Evolutionary conservation across 1,140 invertebrate species (phyloP), one percentile per base, ranked within the genome.

Genomic region (Parapsyche elsis): DNA sequence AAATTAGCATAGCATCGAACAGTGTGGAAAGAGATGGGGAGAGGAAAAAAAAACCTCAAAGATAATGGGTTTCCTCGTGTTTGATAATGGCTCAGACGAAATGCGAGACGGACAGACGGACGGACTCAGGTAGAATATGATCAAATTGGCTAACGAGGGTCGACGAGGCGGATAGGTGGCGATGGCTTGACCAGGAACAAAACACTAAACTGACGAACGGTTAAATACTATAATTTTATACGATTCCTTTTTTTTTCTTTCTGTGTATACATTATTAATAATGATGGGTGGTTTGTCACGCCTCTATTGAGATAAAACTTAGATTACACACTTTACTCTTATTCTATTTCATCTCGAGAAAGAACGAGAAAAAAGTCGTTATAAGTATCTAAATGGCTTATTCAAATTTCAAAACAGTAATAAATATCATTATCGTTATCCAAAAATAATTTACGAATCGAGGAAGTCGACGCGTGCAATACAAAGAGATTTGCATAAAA

Each of bases 201-300:
- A 77, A 64, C 57, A 30, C 57, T 77, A 77, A 77, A 77, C 57
- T 77, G 75, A 77, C 75, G 75, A 77, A 64, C 21, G 26, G 75
- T 64, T 77, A 77, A 77, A 77, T 64, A 77, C 75, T 77, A 77
- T 77, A 77, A 77, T 77, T 77, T 77, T 64, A 19, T 64, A 77
- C 57, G 49, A 77, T 77, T 77, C 19, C 75, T 57, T 57, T 30
- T 73, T 73, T 73, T 73, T 73, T 71, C 16, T n/a, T n/a, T n/a
- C 12, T 46, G 7, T 5, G 16, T 21, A 19, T 21, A 16, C 19
- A 61, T 61, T 61, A 61, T 71, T 44, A 71, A 71, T 71, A 71
- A 71, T 38, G 30, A 38, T 30, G 67, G 30, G 24, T 30, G 67
- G 67, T 71, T 44, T 44, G 67, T 71, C 67, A 44, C 30, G 67